Evolutionary conservation across 2,113 vertebrate species (phyloP), one percentile per base, ranked within the genome.

Genomic region (Thinocorus orbignyianus): DNA sequence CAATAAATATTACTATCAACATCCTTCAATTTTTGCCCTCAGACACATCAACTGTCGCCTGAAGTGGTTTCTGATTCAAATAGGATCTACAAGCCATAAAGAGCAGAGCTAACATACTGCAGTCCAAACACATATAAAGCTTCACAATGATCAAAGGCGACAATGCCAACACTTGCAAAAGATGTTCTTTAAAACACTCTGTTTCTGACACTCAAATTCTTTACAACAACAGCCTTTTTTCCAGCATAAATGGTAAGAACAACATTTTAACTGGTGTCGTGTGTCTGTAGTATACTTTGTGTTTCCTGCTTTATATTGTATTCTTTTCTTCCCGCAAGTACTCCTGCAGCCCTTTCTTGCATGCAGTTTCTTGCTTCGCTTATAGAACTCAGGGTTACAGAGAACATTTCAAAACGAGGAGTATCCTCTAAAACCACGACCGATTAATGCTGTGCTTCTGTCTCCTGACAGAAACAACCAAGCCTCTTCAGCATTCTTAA

Each of bases 21-120:
- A 54, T 69, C 19, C 49, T 82, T 76, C 73, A 14, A 5, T 61
- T 68, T 91, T 80, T 4, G 4, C 33, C n/a, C 19, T 91, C 48
- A 90, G 58, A 70, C 41, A 73, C 28, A 52, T 82, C 52, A 65
- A 2, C 20, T 15, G 7, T 66, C 65, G 94, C 58, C 58, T 82
- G n/a, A 81, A 73, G 31, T 30, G 7, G 25, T 54, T 78, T 95
- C 70, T 88, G n/a, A 66, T 76, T 85, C n/a, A 90, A 81, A 79
- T 3, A 55, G 19, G 57, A 61, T 84, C 73, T 84, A 61, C 33
- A 89, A 77, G 48, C 60, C 12, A 9, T 5, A 28, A 25, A 74
- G 51, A 62, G 16, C 42, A 37, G 15, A 65, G 37, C 44, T 88
- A 60, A 76, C 17, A 39, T 61, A 31, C 19, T 13, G 5, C 57